Evolutionary conservation across 2,888 invertebrate genomes (phyloP).

Genomic region (Prionchulus punctatus): DNA sequence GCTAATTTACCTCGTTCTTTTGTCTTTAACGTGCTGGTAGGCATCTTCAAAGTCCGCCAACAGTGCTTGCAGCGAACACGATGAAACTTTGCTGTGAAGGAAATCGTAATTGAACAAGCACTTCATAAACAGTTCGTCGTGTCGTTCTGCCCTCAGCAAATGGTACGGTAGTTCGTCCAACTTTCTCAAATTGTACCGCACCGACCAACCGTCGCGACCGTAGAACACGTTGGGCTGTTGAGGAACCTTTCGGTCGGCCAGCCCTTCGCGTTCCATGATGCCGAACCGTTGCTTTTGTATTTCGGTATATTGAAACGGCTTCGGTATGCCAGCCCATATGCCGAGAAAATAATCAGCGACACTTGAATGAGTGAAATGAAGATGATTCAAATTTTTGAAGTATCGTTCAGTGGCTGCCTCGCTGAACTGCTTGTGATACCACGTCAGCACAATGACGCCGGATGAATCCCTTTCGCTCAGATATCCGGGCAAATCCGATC

Average conservation of each 20-base stretch:
- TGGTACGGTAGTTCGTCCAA: slow-evolving; percentile 82
- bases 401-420: slow-evolving; percentile 84
- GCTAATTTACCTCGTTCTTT: no score
- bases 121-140: slow-evolving; percentile 70
- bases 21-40: no score
- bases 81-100: no score
- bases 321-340: slow-evolving; percentile 84
- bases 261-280: slow-evolving; percentile 35
- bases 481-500: no score
- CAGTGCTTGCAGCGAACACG: no score
- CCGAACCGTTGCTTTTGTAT: slow-evolving; percentile 66
- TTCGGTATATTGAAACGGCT: slow-evolving; percentile 80
- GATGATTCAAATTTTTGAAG: slow-evolving; percentile 92
- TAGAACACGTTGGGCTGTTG: slow-evolving; percentile 77
- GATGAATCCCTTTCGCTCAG: no score
- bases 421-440: no score
- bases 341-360: slow-evolving; percentile 95
- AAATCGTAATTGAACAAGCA: slow-evolving; percentile 94
- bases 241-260: slow-evolving; percentile 63
- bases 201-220: slow-evolving; percentile 69
- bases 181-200: slow-evolving; percentile 82
- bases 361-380: slow-evolving; percentile 86
- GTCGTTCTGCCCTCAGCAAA: slow-evolving; percentile 70
- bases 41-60: no score
- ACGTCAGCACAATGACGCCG: no score